Evolutionary conservation across 1,140 invertebrate genomes (phyloP).

Genomic region (Drosophila funebris): DNA sequence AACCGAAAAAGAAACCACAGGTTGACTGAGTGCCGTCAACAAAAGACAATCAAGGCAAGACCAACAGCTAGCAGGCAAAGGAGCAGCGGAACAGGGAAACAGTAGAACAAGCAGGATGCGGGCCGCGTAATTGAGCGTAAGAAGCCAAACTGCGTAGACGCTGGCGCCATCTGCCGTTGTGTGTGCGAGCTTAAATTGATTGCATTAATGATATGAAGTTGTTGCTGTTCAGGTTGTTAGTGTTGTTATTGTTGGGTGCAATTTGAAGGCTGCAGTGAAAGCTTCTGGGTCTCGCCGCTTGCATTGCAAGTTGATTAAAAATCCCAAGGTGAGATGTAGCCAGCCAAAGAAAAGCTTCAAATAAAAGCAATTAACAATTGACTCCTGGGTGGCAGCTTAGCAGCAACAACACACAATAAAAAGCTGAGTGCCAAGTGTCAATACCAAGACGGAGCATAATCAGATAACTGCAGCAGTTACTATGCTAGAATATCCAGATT

Average conservation of each 20-base stretch:
- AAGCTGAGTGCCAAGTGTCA: neutral
- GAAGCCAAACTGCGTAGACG: constrained; percentile 43
- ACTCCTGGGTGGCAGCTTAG: constrained; percentile 45
- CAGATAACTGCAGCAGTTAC: neutral
- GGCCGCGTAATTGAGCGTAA: constrained; percentile 57
- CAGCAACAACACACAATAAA: neutral
- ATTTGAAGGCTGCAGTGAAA: constrained; percentile 45
- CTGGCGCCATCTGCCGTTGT: constrained; percentile 50
- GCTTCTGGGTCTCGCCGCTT: constrained; percentile 27
- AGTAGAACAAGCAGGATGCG: neutral
- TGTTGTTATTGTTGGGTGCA: constrained; percentile 9
- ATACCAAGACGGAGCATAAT: neutral
- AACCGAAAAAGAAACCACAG: constrained; percentile 41
- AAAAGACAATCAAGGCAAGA: constrained; percentile 48
- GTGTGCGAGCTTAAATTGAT: constrained; percentile 39
- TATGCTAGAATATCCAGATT: neutral
- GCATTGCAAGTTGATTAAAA: constrained; percentile 55
- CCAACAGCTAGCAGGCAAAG: neutral
- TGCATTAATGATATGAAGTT: constrained; percentile 59
- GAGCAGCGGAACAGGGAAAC: neutral
- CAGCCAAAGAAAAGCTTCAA: constrained; percentile 15
- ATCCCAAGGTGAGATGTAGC: constrained; percentile 23
- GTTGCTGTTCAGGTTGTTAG: constrained; percentile 10
- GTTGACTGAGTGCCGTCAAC: constrained; percentile 38
- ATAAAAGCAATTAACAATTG: constrained; percentile 60